Base-by-base conservation (phyloP, 1,140 invertebrate species). In the Propsilocerus akamusi region DNA sequence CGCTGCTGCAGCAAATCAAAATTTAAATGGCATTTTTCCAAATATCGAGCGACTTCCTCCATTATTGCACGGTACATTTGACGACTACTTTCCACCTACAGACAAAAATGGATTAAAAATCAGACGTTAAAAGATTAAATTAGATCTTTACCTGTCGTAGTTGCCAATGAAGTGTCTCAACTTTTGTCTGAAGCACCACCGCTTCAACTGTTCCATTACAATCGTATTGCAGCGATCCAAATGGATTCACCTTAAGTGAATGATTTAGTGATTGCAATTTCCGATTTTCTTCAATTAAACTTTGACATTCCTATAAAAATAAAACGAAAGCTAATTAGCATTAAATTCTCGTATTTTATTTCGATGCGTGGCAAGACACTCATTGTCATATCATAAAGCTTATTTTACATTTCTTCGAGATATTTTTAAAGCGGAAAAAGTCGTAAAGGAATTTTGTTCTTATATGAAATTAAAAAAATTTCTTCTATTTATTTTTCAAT, bases 41-140 rank as follows among this genome's bases (percentile, higher is more conserved):
- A 63, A 61, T 83, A 86, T 25, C 74, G 74, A 14, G 81, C 73
- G 34, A 85, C 78, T 65, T 86, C 81, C 60, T 82, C 80, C 71
- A 86, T 77, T 53, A 86, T 71, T 10, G 80, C 80, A 55, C 78
- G 74, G 61, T 85, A 83, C 81, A 86, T 86, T 61, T 81, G 75
- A 53, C 79, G 73, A 62, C 77, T 83, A 22, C 78, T 72, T 64
- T 85, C 81, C 53, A 76, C 78, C 82, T 86, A 66, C 51, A 72
- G 60, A 58, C 54, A 53, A 73, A 53, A 50, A 41, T 49, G 34
- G 49, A 37, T 52, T 50, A 41, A 46, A 49, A 51, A 22, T 49
- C 46, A 54, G 49, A 47, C 11, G 53, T 51, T 46, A 53, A 48
- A 47, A 11, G 23, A 22, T 51, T 22, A 17, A 20, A 12, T 26